These are phyloP conservation scores for Megaceryle torquata DNA, from an alignment of 2,113 vertebrate species.

Conservation along the genomic window DNA sequence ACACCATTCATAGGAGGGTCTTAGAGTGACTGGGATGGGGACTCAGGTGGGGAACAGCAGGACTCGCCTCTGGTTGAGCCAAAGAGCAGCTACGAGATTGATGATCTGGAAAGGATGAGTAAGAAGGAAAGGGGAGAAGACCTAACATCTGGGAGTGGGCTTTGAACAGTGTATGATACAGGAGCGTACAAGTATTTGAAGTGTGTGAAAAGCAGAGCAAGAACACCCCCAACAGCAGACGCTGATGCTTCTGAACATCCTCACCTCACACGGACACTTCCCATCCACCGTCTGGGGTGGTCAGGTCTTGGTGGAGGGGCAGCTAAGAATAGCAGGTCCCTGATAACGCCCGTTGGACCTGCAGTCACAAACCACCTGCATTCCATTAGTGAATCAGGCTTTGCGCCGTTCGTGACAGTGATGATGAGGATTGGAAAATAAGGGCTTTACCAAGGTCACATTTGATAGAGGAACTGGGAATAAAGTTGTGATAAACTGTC, in stretches of 20 bases:
- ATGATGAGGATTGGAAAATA: not conserved
- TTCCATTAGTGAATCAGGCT: not conserved
- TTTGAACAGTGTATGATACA: not conserved
- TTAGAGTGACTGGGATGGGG: not conserved
- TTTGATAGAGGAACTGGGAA: not conserved
- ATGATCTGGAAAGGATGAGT: not conserved
- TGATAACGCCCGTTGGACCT: accelerated
- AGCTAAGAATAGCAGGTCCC: not conserved
- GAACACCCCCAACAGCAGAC: not conserved
- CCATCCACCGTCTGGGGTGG: accelerated
- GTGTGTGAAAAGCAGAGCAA: not conserved
- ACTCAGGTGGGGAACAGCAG: not conserved
- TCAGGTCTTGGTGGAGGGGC: not conserved
- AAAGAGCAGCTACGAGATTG: not conserved
- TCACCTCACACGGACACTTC: not conserved
- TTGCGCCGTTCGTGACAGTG: not conserved
- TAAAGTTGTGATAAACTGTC: not conserved
- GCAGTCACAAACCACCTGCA: not conserved
- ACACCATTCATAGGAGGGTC: not conserved
- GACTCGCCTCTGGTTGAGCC: not conserved
- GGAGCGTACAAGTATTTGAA: not conserved
- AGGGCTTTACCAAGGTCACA: not conserved
- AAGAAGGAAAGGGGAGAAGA: not conserved
- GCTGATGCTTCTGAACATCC: not conserved
- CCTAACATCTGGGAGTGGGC: not conserved